phyloP scores from a whole-genome alignment of 2,797 vertebrate genomes.

The Platyrinchus mystaceus region DNA sequence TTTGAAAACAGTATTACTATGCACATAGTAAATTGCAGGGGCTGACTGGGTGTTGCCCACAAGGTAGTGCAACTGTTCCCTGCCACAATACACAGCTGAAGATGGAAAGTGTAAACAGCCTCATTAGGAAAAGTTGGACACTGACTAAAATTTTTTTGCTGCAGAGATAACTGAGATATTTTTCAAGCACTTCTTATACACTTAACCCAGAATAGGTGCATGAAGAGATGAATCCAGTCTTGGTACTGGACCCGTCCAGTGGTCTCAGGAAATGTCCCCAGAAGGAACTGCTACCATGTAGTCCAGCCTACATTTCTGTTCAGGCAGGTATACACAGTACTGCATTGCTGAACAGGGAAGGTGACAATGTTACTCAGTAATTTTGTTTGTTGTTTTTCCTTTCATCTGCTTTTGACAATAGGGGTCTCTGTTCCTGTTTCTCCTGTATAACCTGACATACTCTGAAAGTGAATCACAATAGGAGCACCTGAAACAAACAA shows the following conservation, averaged over 20 bases:
- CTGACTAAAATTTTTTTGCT: neutral
- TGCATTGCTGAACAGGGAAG: neutral
- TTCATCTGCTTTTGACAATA: neutral
- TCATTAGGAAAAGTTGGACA: neutral
- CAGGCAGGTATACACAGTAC: neutral
- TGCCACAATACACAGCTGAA: neutral
- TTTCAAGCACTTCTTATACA: neutral
- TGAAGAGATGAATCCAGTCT: neutral
- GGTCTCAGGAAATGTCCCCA: neutral
- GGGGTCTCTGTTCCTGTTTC: neutral
- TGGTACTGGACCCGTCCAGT: neutral
- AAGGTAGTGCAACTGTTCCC: neutral
- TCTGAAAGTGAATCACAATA: neutral
- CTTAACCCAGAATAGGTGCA: neutral
- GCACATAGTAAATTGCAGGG: neutral
- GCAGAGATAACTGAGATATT: neutral
- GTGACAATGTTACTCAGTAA: neutral
- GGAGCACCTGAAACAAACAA: neutral
- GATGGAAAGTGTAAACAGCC: neutral
- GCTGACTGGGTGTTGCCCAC: neutral
- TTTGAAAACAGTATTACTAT: neutral
- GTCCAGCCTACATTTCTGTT: neutral
- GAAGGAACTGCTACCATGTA: neutral
- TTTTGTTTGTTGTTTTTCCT: neutral
- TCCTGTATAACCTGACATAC: neutral